Evolutionary conservation across 2,888 invertebrate species (phyloP), one percentile per base, ranked within the genome.

Genomic region (Scaptodrosophila latifasciaeformis): DNA sequence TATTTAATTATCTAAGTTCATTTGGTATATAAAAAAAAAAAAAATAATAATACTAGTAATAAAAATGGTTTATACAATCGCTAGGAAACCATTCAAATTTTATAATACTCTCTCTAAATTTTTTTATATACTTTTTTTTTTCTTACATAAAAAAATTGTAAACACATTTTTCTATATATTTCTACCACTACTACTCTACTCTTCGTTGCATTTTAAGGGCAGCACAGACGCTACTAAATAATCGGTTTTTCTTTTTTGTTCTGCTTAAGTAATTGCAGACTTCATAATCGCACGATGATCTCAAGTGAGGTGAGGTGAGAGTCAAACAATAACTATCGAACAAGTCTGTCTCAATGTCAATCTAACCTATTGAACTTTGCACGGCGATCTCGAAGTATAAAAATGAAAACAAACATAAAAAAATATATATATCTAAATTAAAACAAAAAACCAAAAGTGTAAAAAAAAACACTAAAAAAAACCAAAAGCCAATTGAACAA

Each of bases 261-360:
- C 85, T 85, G 85, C 85, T 85, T 85, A 85, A 85, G 85, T 85
- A 84, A 85, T 85, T 85, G 85, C 85, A 85, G 85, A 85, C 84
- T 77, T 78, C 78, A 67, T 81, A 82, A 69, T 71, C 82, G 79
- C 82, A 78, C 81, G 83, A 82, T 81, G 83, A 84, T 81, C 82
- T 83, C 84, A 74, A 74, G 75, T 70, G 68, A 65, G 68, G 78
- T 78, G 78, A 81, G 84, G 83, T 82, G 82, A 82, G 82, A 82
- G 80, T 82, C 82, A 72, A 70, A 65, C 72, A 62, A 69, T 65
- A 60, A 56, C 59, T 53, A 56, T 34, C 29, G 40, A 54, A 53
- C 55, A 60, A 60, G 60, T 64, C 60, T 58, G 53, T 24, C 47
- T 59, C 58, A 62, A 54, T 35, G 50, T 55, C 51, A 52, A 46